Evolutionary conservation across 2,888 invertebrate genomes (phyloP).

Genomic region (Rhyacophila evoluta): DNA sequence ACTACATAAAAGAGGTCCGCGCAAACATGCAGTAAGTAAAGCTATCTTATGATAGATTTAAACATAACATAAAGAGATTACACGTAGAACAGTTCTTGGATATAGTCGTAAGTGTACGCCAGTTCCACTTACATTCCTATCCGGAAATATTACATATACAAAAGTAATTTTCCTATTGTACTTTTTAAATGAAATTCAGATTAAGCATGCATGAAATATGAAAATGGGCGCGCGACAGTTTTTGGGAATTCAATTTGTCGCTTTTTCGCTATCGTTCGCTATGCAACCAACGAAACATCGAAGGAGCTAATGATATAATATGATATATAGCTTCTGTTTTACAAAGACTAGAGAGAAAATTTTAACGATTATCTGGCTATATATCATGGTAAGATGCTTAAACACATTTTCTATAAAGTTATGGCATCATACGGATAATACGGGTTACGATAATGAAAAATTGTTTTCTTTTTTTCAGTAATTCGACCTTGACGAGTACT

Average conservation of each 20-base stretch:
- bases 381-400: neutral
- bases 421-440: constrained; percentile 7
- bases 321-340: neutral
- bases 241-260: neutral
- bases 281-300: constrained; percentile 3
- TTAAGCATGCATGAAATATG: constrained; percentile 15
- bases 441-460: constrained; percentile 1
- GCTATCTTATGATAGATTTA: neutral
- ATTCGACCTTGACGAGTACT: neutral
- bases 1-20: constrained; percentile 23
- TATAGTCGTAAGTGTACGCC: neutral
- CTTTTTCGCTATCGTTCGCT: constrained; percentile 13
- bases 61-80: constrained; percentile 25
- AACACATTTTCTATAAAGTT: constrained; percentile 27
- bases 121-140: constrained; percentile 14
- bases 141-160: constrained; percentile 3
- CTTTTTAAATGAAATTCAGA: constrained; percentile 29
- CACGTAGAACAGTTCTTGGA: constrained; percentile 18
- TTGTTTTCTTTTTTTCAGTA: neutral
- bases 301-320: no score
- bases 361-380: neutral
- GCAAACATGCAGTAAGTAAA: constrained; percentile 28
- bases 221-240: constrained; percentile 25
- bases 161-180: constrained; percentile 10
- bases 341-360: constrained; percentile 18